phyloP scores from a whole-genome alignment of 2,113 vertebrate genomes.

The Carassius gibelio region DNA sequence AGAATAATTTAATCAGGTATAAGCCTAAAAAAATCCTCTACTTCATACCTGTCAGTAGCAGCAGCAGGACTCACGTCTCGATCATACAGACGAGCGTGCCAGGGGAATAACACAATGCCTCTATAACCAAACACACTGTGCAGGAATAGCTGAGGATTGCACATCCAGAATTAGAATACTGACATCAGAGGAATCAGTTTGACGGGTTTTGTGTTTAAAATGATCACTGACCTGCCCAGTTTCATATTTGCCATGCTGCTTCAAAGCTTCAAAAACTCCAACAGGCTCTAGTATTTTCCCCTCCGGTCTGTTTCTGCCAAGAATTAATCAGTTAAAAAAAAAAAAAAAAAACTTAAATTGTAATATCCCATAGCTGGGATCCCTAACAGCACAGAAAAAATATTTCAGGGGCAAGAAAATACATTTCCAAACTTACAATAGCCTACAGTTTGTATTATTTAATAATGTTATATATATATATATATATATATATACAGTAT shows the following conservation, averaged over 20 bases:
- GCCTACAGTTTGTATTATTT: neutral
- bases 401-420: neutral
- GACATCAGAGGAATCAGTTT: neutral
- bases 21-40: neutral
- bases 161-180: neutral
- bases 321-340: constrained; percentile 51
- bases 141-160: constrained; percentile 86
- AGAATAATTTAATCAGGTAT: neutral
- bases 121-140: constrained; percentile 97
- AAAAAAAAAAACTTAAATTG: neutral
- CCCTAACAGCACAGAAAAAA: neutral
- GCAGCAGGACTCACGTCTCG: constrained; percentile 87
- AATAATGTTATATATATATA: too few species aligned
- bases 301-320: constrained; percentile 87
- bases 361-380: neutral
- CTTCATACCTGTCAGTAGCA: constrained; percentile 81
- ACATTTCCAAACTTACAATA: neutral
- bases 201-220: neutral
- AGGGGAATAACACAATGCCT: constrained; percentile 95
- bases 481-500: too few species aligned
- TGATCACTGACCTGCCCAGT: constrained; percentile 85
- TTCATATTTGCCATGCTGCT: constrained; percentile 94
- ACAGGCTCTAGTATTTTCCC: constrained; percentile 94
- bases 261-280: constrained; percentile 92
- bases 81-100: constrained; percentile 97